These are phyloP conservation scores for Drosophila anomelani DNA, from an alignment of 2,888 invertebrate genomes.

Conservation along the genomic window DNA sequence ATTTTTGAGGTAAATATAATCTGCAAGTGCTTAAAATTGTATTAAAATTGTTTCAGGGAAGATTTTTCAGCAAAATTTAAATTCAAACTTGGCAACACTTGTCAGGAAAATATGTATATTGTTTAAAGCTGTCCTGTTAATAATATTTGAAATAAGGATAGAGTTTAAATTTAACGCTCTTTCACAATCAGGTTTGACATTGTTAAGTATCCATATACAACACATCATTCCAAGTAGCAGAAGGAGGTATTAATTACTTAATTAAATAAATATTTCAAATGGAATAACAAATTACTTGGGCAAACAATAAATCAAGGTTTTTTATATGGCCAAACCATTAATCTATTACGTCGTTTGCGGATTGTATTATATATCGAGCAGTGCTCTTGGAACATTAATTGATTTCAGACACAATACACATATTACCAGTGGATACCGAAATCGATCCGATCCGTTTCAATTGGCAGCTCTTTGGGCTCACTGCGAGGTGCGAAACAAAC, in stretches of 20 bases:
- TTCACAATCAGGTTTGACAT: not conserved
- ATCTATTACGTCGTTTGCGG: slow-evolving; percentile 40
- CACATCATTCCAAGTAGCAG: not conserved
- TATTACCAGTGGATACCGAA: slow-evolving; percentile 26
- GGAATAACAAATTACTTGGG: slow-evolving; percentile 20
- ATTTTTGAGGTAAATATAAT: not conserved
- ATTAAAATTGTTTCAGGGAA: no score
- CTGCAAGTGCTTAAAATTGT: no score
- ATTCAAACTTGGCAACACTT: not conserved
- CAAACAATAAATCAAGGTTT: slow-evolving; percentile 33
- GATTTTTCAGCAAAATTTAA: not conserved
- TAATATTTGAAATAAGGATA: no score
- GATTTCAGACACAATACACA: slow-evolving; percentile 40
- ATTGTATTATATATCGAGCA: slow-evolving; percentile 33
- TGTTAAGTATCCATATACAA: slow-evolving; percentile 6
- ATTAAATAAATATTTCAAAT: slow-evolving; percentile 38
- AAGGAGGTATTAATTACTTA: slow-evolving; percentile 25
- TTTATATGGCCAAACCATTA: slow-evolving; percentile 29
- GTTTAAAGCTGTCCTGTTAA: not conserved
- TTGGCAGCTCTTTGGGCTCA: slow-evolving; percentile 20
- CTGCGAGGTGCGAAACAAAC: slow-evolving; percentile 76
- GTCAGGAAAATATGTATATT: not conserved
- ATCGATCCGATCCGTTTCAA: slow-evolving; percentile 28
- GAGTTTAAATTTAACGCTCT: no score
- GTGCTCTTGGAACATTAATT: slow-evolving; percentile 31